Conservation (phyloP, 2,888 invertebrate genomes). For the Anticlea derivata region DNA sequence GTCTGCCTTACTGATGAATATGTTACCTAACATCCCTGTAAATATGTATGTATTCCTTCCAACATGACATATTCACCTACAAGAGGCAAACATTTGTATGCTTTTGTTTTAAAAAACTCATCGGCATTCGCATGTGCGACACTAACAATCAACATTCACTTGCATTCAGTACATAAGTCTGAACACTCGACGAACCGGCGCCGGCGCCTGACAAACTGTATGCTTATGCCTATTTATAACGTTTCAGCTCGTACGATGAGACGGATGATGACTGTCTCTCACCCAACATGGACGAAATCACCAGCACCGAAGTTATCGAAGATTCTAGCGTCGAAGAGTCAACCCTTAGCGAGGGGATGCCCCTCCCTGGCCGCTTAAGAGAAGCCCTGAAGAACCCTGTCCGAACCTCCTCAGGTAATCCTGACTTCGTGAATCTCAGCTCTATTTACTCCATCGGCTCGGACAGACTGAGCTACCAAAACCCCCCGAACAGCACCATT, state of each 20-base stretch:
- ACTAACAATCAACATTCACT: constrained; percentile 71
- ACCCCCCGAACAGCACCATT: constrained; percentile 52
- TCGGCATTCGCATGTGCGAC: constrained; percentile 68
- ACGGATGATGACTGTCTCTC: constrained; percentile 87
- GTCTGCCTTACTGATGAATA: constrained; percentile 83
- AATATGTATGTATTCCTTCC: constrained; percentile 54
- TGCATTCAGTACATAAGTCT: constrained; percentile 78
- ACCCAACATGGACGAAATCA: constrained; percentile 86
- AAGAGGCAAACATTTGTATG: constrained; percentile 47
- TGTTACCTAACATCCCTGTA: constrained; percentile 55
- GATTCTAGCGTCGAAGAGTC: constrained; percentile 78
- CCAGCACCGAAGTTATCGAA: constrained; percentile 75
- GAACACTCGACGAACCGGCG: constrained; percentile 18
- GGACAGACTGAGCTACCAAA: constrained; percentile 55
- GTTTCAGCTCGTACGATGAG: constrained; percentile 88
- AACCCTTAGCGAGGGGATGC: constrained; percentile 64
- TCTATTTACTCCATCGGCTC: constrained; percentile 74
- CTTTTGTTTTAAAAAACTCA: constrained; percentile 71
- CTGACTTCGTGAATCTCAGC: constrained; percentile 74
- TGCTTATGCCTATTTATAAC: constrained; percentile 13
- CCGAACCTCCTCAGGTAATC: constrained; percentile 39
- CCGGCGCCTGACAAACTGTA: not conserved
- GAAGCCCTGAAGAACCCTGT: constrained; percentile 26
- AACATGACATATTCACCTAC: constrained; percentile 33
- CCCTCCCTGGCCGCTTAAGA: constrained; percentile 32